A percentile compares a stretch with the other conserved stretches of the same genome.
Evolutionary conservation across 1,140 invertebrate genomes (phyloP).

Genomic region (Formica exsecta): DNA sequence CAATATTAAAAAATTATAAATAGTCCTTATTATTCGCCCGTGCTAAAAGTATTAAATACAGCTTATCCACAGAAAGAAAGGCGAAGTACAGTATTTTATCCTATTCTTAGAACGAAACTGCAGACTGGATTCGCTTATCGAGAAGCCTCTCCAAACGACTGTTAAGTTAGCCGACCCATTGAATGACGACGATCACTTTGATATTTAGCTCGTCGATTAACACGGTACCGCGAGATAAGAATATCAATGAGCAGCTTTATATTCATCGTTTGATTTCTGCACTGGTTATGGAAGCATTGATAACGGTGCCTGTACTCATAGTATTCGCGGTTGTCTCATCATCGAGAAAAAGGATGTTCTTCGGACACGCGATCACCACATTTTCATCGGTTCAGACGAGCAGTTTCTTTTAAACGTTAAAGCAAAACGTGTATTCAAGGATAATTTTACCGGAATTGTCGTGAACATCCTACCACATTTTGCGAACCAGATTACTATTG

Average conservation of each 20-base stretch:
- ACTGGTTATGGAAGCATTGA: conserved; percentile 6
- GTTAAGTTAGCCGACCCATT: conserved; percentile 38
- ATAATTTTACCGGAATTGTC: conserved; percentile 38
- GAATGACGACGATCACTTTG: background rate
- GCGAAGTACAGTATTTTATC: conserved; percentile 14
- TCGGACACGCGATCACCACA: conserved; percentile 39
- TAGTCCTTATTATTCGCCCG: background rate
- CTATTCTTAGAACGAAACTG: conserved; percentile 19
- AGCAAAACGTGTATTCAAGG: conserved; percentile 28
- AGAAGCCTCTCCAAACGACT: background rate
- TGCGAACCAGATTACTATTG: background rate
- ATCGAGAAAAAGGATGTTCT: conserved; percentile 21
- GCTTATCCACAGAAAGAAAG: background rate
- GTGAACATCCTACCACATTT: background rate
- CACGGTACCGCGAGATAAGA: conserved; percentile 32
- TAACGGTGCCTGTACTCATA: conserved; percentile 38
- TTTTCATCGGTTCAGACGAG: conserved; percentile 51
- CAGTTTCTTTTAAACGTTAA: conserved; percentile 24
- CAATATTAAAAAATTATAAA: background rate
- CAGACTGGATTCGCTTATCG: conserved; percentile 40
- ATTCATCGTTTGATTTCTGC: conserved; percentile 20
- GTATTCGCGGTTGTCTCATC: conserved; percentile 32
- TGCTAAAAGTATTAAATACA: background rate
- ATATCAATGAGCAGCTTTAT: conserved; percentile 59
- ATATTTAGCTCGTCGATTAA: conserved; percentile 24